These are phyloP conservation scores for Ophiodon elongatus DNA, from an alignment of 2,113 vertebrate genomes.

Conservation along the genomic window DNA sequence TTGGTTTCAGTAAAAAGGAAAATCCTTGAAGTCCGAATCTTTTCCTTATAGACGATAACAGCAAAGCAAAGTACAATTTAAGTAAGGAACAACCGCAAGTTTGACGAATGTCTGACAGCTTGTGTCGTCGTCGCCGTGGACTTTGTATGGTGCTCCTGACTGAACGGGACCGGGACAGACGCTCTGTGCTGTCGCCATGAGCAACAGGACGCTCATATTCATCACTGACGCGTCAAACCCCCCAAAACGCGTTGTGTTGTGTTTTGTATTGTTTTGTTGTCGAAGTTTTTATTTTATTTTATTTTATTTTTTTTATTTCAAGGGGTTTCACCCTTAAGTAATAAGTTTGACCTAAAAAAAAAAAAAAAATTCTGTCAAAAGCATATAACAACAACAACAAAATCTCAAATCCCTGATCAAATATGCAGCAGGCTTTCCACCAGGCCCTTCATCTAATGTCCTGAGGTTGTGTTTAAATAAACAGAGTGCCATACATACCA, in stretches of 20 bases:
- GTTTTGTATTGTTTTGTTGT: not conserved
- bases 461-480: conserved; percentile 37
- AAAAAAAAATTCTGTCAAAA: conserved; percentile 9
- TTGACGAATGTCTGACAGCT: not conserved
- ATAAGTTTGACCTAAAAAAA: not conserved
- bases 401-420: conserved; percentile 36
- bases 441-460: conserved; percentile 7
- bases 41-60: not conserved
- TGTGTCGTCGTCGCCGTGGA: not conserved
- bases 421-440: conserved; percentile 36
- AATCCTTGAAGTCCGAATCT: not conserved
- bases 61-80: not conserved
- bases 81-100: not conserved
- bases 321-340: not conserved
- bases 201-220: no score
- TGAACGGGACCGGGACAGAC: no score
- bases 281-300: not conserved
- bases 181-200: no score
- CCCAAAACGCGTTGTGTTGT: no score
- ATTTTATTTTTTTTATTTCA: not conserved
- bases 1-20: no score
- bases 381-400: no score
- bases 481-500: conserved; percentile 8
- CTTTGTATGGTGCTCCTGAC: no score
- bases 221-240: no score